These are phyloP conservation scores for Crotalus helleri DNA, from an alignment of 2,113 vertebrate genomes.

Conservation along the genomic window DNA sequence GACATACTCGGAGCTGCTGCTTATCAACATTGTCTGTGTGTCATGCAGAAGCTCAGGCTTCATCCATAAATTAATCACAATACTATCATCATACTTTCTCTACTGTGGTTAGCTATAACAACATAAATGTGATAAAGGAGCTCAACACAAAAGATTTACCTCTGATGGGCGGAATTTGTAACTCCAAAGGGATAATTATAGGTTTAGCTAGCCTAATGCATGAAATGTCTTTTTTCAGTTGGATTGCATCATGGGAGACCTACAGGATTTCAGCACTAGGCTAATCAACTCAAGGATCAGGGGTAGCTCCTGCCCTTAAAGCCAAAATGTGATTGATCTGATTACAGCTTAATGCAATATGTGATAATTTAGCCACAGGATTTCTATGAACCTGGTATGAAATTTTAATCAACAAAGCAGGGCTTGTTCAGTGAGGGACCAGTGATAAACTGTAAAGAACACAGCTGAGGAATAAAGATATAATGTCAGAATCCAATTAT, in stretches of 20 bases:
- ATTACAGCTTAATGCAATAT: neutral
- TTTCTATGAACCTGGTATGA: neutral
- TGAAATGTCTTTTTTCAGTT: neutral
- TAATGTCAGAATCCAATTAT: neutral
- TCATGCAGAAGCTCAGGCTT: neutral
- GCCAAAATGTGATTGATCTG: neutral
- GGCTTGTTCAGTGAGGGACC: neutral
- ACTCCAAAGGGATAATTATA: no score
- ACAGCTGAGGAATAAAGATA: neutral
- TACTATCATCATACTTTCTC: neutral
- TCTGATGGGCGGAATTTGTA: neutral
- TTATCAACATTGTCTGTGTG: neutral
- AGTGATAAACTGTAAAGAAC: neutral
- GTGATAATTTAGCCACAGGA: neutral
- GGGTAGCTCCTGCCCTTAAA: neutral
- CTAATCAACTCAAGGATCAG: neutral
- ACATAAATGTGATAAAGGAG: neutral
- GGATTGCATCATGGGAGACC: no score
- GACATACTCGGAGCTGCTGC: fast-evolving
- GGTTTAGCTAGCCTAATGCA: neutral
- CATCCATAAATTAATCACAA: neutral
- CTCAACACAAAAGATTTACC: neutral
- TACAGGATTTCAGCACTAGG: neutral
- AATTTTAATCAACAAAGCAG: neutral
- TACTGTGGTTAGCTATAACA: neutral